Evolutionary conservation across 2,113 vertebrate species (phyloP), one percentile per base, ranked within the genome.

Genomic region (Egretta garzetta): DNA sequence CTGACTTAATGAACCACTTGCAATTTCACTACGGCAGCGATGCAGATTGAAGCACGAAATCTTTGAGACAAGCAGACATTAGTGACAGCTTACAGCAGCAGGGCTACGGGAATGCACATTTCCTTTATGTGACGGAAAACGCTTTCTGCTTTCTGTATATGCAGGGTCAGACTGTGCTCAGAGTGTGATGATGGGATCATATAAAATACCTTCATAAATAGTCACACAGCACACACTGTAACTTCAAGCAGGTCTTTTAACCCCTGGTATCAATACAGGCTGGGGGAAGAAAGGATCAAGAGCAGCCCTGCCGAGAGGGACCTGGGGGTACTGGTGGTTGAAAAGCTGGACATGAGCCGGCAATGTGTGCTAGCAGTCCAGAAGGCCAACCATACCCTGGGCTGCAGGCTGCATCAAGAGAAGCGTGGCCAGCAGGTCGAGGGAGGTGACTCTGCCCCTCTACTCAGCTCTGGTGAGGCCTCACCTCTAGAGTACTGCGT

Each of bases 1-100:
- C 24, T 4, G 15, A 90, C 39, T 93, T 96, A 97, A 97, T 94
- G 81, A 94, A 53, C 86, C 82, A 83, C 91, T 92, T 96, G 77
- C 55, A 89, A 74, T 93, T 94, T 97, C 81, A 88, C 56, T 90
- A 32, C 35, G 96, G 94, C 55, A 93, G 76, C 73, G 1, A 0
- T 59, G 50, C 73, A 59, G 96, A 87, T 6, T 63, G 66, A 96
- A 96, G 91, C 81, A 96, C 13, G 66, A 87, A 87, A 92, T 84
- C 28, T 96, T 37, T 62, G 30, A 96, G 66, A 90, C 79, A 81
- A 86, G 81, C 35, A 95, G 80, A 81, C 39, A 16, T 39, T 79
- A 80, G 62, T 49, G 66, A 92, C 80, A 96, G 84, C 60, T 92
- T 86, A 91, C 18, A 88, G n/a, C 71, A 95, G 59, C 3, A 0